Evolutionary conservation across 1,140 invertebrate species (phyloP).

Genomic region (Drosophila cardini): DNA sequence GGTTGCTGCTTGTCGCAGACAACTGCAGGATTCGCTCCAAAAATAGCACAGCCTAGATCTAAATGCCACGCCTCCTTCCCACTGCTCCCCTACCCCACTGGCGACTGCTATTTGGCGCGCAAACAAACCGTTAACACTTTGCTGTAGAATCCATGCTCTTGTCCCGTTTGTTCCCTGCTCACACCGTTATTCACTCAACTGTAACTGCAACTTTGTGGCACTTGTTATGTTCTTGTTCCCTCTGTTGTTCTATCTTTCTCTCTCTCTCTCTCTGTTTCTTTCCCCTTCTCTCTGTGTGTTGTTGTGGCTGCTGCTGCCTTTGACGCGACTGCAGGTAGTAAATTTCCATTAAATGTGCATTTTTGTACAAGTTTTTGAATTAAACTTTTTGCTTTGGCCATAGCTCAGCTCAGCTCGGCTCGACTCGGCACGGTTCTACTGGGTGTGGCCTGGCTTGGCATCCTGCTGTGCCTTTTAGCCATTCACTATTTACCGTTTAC

Average conservation of each 20-base stretch:
- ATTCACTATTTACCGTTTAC: conserved; percentile 12
- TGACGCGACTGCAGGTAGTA: conserved; percentile 80
- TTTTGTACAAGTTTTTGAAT: conserved; percentile 85
- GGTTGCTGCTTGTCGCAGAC: conserved; percentile 66
- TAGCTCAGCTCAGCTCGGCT: conserved; percentile 62
- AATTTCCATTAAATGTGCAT: conserved; percentile 85
- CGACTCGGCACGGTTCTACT: background rate
- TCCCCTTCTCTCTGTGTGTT: conserved; percentile 30
- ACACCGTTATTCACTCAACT: conserved; percentile 20
- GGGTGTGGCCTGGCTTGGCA: conserved; percentile 12
- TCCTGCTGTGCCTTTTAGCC: conserved; percentile 47
- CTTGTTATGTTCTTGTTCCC: conserved; percentile 53
- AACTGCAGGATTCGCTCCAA: conserved; percentile 46
- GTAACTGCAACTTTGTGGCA: conserved; percentile 73
- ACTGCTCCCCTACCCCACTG: background rate
- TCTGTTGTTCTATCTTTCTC: conserved; percentile 2
- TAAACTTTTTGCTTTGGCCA: conserved; percentile 80
- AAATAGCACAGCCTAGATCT: conserved; percentile 49
- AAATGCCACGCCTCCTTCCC: conserved; percentile 47
- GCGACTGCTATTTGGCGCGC: conserved; percentile 60
- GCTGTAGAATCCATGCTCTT: conserved; percentile 39
- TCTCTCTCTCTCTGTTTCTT: conserved; percentile 14
- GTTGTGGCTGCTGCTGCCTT: conserved; percentile 59
- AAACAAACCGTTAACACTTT: conserved; percentile 83
- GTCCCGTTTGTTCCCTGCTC: background rate